Evolutionary conservation across 1,140 invertebrate genomes (phyloP).

Genomic region (Papilio aristodemus): DNA sequence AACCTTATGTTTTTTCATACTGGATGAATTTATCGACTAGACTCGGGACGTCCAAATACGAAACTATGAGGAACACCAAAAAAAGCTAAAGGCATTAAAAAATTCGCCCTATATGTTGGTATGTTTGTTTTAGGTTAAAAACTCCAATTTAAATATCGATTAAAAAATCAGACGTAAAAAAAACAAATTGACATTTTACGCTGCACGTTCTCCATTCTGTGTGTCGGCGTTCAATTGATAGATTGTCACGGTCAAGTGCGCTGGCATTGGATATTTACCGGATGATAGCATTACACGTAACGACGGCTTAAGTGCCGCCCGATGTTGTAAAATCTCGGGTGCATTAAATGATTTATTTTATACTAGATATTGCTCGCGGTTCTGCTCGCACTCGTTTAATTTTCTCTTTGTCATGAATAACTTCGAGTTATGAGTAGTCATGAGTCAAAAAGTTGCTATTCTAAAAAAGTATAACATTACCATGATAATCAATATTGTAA

Average conservation of each 20-base stretch:
- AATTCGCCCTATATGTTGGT: too few species aligned
- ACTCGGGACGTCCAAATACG: too few species aligned
- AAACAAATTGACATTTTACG: neutral
- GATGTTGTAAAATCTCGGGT: slow-evolving; percentile 1
- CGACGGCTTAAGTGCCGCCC: neutral
- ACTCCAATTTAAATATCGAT: neutral
- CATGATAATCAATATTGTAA: too few species aligned
- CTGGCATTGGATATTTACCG: slow-evolving; percentile 25
- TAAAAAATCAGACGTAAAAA: neutral
- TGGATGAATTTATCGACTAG: too few species aligned
- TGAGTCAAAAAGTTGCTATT: too few species aligned
- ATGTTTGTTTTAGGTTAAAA: neutral
- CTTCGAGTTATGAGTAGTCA: too few species aligned
- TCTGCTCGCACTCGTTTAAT: neutral
- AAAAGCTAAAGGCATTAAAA: too few species aligned
- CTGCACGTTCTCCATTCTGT: neutral
- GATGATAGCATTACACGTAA: slow-evolving; percentile 15
- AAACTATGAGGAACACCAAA: too few species aligned
- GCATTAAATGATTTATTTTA: slow-evolving; percentile 9
- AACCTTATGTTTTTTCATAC: too few species aligned
- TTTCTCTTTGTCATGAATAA: too few species aligned
- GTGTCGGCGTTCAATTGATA: slow-evolving; percentile 19
- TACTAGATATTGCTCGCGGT: neutral
- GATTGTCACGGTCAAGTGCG: slow-evolving; percentile 30
- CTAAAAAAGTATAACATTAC: too few species aligned